Conservation (phyloP, 2,113 vertebrate genomes). For the Aythya baeri region DNA sequence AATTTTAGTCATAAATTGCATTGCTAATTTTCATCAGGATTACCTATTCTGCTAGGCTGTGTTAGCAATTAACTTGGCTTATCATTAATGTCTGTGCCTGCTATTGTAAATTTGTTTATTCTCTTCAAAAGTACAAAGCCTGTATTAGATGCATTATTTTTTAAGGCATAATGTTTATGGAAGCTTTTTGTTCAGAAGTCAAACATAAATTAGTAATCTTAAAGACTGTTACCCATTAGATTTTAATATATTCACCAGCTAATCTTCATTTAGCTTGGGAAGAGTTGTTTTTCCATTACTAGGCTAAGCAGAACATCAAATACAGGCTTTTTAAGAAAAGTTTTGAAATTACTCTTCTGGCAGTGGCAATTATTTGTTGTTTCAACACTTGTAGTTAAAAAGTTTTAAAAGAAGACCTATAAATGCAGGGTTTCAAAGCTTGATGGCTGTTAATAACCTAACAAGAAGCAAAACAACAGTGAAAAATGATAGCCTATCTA, state of each 20-base stretch:
- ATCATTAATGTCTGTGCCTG: background rate
- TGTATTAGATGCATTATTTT: background rate
- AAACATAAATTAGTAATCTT: background rate
- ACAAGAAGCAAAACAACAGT: background rate
- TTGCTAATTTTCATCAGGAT: background rate
- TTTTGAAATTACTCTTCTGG: background rate
- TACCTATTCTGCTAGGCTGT: background rate
- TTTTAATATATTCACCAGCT: background rate
- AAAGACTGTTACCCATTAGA: background rate
- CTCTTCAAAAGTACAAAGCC: background rate
- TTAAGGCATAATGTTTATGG: background rate
- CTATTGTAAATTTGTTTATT: background rate
- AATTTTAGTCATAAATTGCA: background rate
- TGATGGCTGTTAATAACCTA: background rate
- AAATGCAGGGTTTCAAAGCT: background rate
- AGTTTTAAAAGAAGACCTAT: background rate
- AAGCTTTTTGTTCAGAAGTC: background rate
- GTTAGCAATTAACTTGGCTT: background rate
- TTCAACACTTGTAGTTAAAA: background rate
- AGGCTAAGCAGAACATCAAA: background rate
- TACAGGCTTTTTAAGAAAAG: background rate
- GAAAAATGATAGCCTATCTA: background rate
- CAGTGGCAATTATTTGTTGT: background rate
- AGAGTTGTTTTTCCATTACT: background rate
- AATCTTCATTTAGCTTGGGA: background rate